A percentile compares a stretch with the other conserved stretches of the same genome.
Evolutionary conservation across 2,113 vertebrate species (phyloP).

Genomic region (Triplophysa rosa): DNA sequence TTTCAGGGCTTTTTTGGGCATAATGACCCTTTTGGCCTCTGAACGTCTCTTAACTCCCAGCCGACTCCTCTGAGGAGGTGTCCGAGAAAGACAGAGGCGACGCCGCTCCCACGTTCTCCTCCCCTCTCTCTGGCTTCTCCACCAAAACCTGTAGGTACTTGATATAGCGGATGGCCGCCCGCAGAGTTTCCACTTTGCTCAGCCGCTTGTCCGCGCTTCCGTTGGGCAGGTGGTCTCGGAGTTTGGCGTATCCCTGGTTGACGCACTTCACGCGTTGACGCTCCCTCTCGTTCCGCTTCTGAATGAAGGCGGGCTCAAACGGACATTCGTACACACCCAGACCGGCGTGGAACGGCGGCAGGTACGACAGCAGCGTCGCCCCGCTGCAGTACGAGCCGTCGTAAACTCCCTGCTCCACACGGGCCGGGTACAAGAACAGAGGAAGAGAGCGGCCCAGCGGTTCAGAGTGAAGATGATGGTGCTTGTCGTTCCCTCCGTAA

Average conservation of each 20-base stretch:
- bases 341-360: conserved; percentile 72
- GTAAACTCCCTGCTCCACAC: conserved; percentile 65
- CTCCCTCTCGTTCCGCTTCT: conserved; percentile 84
- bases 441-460: conserved; percentile 63
- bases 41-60: not conserved
- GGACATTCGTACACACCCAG: conserved; percentile 77
- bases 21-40: not conserved
- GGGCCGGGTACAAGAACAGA: conserved; percentile 70
- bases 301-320: conserved; percentile 82
- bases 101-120: not conserved
- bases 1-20: conserved; percentile 11
- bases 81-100: not conserved
- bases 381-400: conserved; percentile 63
- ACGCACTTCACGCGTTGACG: conserved; percentile 82
- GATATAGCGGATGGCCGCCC: conserved; percentile 84
- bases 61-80: conserved; percentile 3
- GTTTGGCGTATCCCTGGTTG: conserved; percentile 82
- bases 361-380: conserved; percentile 67
- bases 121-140: conserved; percentile 36
- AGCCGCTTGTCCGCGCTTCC: conserved; percentile 73
- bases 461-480: conserved; percentile 42
- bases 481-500: conserved; percentile 52
- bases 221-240: conserved; percentile 79
- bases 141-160: conserved; percentile 80
- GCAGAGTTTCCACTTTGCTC: conserved; percentile 85